These are phyloP conservation scores for Crotalus helleri DNA, from an alignment of 2,113 vertebrate genomes.

Conservation along the genomic window DNA sequence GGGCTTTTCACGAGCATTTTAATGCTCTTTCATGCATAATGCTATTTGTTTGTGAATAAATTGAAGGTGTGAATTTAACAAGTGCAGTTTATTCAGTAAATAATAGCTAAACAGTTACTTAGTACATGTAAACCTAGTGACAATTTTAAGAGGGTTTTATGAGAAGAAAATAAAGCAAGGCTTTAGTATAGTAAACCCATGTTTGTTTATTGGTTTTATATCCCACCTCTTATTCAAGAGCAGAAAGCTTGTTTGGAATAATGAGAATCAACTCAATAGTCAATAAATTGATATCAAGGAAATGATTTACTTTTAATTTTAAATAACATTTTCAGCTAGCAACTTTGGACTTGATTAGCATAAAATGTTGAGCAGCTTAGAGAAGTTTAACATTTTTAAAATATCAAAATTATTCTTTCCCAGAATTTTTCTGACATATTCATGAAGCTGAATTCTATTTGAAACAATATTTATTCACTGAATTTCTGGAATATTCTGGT, in stretches of 20 bases:
- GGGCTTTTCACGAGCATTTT: background rate
- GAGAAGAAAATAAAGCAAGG: background rate
- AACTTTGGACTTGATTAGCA: background rate
- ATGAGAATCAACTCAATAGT: background rate
- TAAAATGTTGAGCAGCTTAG: background rate
- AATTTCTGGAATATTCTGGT: background rate
- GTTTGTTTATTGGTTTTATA: background rate
- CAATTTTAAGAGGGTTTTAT: background rate
- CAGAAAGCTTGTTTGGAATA: background rate
- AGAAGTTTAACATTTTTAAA: background rate
- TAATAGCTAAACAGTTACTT: background rate
- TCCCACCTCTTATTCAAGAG: background rate
- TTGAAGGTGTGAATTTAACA: background rate
- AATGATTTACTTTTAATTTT: background rate
- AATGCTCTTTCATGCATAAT: background rate
- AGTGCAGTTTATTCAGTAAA: background rate
- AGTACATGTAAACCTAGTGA: background rate
- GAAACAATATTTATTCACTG: background rate
- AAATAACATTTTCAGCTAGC: background rate
- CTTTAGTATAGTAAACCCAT: background rate
- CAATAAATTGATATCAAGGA: background rate
- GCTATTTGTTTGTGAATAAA: background rate
- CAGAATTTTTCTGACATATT: background rate
- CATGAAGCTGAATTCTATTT: background rate
- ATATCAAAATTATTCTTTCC: background rate